Evolutionary conservation across 2,113 vertebrate species (phyloP), one percentile per base, ranked within the genome.

Genomic region (Dicerorhinus sumatrensis): DNA sequence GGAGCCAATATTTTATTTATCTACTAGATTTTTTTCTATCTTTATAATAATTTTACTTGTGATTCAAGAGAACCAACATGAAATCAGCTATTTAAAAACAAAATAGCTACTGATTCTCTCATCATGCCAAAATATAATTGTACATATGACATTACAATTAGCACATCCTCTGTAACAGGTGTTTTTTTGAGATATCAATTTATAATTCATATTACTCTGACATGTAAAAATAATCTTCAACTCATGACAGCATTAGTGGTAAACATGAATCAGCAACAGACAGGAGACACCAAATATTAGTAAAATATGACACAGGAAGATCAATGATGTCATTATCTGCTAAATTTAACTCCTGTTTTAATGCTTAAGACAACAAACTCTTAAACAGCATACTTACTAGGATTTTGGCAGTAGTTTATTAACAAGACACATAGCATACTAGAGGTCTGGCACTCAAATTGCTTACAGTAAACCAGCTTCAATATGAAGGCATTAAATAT

Each of bases 401-500:
- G 96, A 98, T 97, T 98, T 98, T 98, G 98, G 98, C 98, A 98
- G 98, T 98, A 98, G 80, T 98, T 98, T 98, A 98, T 98, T 98
- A 98, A 98, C 98, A 98, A 97, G 97, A 98, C 97, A 98, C 21
- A 93, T 42, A 98, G 98, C 54, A 0, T 97, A 98, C 97, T 98
- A 98, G 67, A 95, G 96, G 94, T 98, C 98, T 98, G 98, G 97
- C 98, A 98, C 93, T 98, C 95, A 98, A 98, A 97, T 98, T 98
- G 98, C 85, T 97, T 97, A 97, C 62, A 98, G 97, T 98, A 98
- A 98, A 98, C 92, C 98, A 98, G 98, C 98, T 99, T 99, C 98
- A 99, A 99, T 99, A 99, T 99, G 98, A 99, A 99, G 98, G 98
- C 97, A 98, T 98, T 98, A 97, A 97, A 98, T 98, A 98, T 98